Evolutionary conservation across 1,140 invertebrate species (phyloP).

Genomic region (Monomorium pharaonis): DNA sequence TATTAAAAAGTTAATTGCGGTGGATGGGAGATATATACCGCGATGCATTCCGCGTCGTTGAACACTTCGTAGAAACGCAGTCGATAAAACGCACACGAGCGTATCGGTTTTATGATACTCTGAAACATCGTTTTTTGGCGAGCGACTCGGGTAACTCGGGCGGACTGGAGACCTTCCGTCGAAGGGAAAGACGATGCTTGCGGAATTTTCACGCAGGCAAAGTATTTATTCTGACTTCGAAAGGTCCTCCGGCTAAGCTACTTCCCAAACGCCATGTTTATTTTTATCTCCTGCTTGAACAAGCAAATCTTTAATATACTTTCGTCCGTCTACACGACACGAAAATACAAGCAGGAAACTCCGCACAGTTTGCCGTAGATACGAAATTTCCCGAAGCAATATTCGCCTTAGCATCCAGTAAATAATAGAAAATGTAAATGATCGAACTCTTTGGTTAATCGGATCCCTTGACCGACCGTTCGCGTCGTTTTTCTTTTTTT

Average conservation of each 20-base stretch:
- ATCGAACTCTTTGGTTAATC: background rate
- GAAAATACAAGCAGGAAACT: background rate
- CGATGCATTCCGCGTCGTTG: constrained; percentile 27
- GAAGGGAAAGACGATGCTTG: background rate
- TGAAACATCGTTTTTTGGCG: background rate
- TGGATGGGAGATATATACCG: constrained; percentile 21
- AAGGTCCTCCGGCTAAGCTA: constrained; percentile 29
- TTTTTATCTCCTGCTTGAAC: constrained; percentile 37
- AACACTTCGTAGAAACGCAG: constrained; percentile 11
- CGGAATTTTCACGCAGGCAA: constrained; percentile 37
- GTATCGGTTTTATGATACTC: constrained; percentile 37
- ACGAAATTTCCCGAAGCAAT: background rate
- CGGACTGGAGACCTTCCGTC: background rate
- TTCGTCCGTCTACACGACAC: background rate
- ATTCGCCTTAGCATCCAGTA: background rate
- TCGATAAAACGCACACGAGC: constrained; percentile 24
- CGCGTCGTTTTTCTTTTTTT: no score
- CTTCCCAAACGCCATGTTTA: constrained; percentile 40
- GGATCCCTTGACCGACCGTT: background rate
- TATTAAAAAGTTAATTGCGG: constrained; percentile 59
- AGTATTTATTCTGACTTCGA: constrained; percentile 49
- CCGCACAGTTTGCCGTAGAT: background rate
- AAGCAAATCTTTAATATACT: constrained; percentile 42
- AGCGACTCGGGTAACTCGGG: background rate
- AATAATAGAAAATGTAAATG: constrained; percentile 1